Base-by-base conservation (phyloP, 2,888 invertebrate species). In the Ophioninae sp. region DNA sequence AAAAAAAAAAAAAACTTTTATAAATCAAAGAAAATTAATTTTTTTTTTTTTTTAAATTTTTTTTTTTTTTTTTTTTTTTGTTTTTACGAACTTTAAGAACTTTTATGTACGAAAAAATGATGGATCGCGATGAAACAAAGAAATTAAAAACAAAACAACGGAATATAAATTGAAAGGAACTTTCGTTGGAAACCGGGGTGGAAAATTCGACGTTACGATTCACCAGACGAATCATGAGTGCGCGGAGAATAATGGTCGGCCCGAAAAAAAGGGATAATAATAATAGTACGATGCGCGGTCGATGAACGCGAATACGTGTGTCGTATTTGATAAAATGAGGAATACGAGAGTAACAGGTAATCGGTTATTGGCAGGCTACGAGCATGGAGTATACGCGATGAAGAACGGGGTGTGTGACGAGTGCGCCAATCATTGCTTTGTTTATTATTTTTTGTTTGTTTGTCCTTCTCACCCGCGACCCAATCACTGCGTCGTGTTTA, bases 361-460 rank as follows among this genome's bases (percentile, higher is more conserved):
- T 73, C 23, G 41, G 65, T 56, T 10, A 75, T 75, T 56, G 75
- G 75, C 56, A 65, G 20, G 44, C 56, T 37, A 30, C 8, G 41
- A 30, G 65, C 50, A 50, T 5, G 50, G 50, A 2, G 50, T 50
- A 50, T 13, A 17, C 50, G 20, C n/a, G 64, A 17, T 37, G 6
- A 30, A 62, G 39, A 76, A 57, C 37, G 70, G 65, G 72, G 75
- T 67, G 73, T 39, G 78, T 41, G 20, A 56, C 57, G 10, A 61
- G 68, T 17, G 30, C 20, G 65, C 57, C 75, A 75, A 65, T 59
- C 39, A 67, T 65, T 21, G 39, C 50, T 67, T 64, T 37, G 6
- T 65, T 65, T 44, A 21, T 56, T 44, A 37, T n/a, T 68, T 21
- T 44, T 67, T 39, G 8, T 20, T 13, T 44, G 6, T 7, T 30